Conservation (phyloP, 2,113 vertebrate species). For the Dasypus novemcinctus region DNA sequence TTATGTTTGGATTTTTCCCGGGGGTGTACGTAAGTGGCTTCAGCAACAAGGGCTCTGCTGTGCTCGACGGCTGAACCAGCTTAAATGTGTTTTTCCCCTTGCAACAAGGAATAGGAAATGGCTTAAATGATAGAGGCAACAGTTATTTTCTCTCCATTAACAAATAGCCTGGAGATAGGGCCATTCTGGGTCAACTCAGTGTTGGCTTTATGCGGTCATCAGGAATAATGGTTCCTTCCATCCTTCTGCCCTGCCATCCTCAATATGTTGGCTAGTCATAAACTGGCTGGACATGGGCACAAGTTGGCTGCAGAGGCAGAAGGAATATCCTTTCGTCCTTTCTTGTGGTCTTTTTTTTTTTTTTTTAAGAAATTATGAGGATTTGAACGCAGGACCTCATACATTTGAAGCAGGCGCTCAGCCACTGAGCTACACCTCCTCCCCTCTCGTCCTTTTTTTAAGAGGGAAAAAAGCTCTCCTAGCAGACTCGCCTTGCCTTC, state of each 20-base stretch:
- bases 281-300: neutral
- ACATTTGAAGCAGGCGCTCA: too few relatives aligned
- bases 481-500: neutral
- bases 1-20: neutral
- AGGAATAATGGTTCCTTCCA: neutral
- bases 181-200: neutral
- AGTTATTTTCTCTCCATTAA: conserved; percentile 2
- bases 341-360: neutral
- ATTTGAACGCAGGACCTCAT: too few relatives aligned
- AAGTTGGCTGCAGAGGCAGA: neutral
- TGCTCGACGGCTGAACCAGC: neutral
- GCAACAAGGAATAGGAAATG: neutral
- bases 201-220: neutral
- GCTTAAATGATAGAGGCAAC: conserved; percentile 19
- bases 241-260: neutral
- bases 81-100: neutral
- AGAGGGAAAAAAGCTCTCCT: neutral
- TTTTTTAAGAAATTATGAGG: too few relatives aligned
- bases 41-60: neutral
- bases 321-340: neutral
- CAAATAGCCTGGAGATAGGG: neutral
- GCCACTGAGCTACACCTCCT: too few relatives aligned
- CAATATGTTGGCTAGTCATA: neutral
- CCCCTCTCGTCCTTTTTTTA: neutral
- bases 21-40: neutral